phyloP scores from a whole-genome alignment of 2,888 invertebrate species.

The Lochmaea crataegi region DNA sequence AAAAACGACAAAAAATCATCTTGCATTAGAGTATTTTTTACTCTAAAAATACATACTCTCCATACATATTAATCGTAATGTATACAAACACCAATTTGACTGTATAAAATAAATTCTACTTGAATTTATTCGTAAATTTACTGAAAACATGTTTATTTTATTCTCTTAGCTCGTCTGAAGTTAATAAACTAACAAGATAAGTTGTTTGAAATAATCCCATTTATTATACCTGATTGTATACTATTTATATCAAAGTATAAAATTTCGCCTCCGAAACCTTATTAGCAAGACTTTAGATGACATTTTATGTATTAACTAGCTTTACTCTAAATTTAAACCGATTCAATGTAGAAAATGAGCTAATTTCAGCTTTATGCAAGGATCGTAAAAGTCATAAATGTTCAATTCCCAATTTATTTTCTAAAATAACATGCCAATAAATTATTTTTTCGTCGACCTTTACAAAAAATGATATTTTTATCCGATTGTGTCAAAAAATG shows the following conservation, averaged over 20 bases:
- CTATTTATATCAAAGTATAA: slow-evolving; percentile 1
- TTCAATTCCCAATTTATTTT: background rate
- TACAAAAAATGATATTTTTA: too few species aligned
- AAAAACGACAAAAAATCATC: background rate
- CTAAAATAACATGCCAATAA: background rate
- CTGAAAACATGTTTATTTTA: slow-evolving; percentile 7
- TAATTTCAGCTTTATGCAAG: background rate
- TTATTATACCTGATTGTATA: slow-evolving; percentile 1
- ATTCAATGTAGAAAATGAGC: slow-evolving; percentile 1
- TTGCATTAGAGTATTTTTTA: background rate
- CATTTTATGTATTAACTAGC: background rate
- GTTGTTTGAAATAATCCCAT: slow-evolving; percentile 9
- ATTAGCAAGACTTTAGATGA: slow-evolving; percentile 1
- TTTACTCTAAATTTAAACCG: background rate
- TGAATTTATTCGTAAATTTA: background rate
- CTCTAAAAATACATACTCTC: background rate
- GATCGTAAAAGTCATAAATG: background rate
- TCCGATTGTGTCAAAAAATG: too few species aligned
- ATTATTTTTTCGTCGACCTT: too few species aligned
- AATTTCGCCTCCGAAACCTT: background rate
- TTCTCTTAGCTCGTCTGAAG: background rate
- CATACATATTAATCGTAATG: background rate
- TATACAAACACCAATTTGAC: background rate
- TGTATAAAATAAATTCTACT: slow-evolving; percentile 3
- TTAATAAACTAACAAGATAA: background rate